Evolutionary conservation across 1,140 invertebrate genomes (phyloP).

Genomic region (Leptoteleia sp.): DNA sequence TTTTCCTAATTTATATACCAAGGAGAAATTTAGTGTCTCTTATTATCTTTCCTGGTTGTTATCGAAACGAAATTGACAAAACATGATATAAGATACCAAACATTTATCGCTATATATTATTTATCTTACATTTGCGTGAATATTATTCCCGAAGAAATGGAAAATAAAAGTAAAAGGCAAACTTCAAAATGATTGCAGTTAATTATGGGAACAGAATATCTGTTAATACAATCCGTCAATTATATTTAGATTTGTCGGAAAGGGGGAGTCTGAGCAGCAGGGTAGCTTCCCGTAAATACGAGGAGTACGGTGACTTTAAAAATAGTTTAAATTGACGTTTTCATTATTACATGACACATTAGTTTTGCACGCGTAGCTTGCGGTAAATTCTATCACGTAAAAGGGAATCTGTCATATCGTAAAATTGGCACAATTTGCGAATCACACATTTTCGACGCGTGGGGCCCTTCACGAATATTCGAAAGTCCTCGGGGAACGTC

Average conservation of each 20-base stretch:
- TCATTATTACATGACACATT: constrained; percentile 64
- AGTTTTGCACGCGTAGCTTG: constrained; percentile 63
- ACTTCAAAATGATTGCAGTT: too few relatives aligned
- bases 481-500: constrained; percentile 66
- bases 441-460: constrained; percentile 68
- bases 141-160: too few relatives aligned
- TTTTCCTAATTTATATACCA: too few relatives aligned
- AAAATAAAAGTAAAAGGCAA: too few relatives aligned
- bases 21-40: too few relatives aligned
- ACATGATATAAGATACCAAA: too few relatives aligned
- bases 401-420: constrained; percentile 57
- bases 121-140: too few relatives aligned
- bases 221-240: constrained; percentile 38
- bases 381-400: constrained; percentile 60
- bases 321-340: constrained; percentile 65
- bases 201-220: too few relatives aligned
- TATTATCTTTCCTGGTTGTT: too few relatives aligned
- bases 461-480: constrained; percentile 65
- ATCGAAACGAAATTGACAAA: too few relatives aligned
- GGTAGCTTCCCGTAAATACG: constrained; percentile 50
- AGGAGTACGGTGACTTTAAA: constrained; percentile 54
- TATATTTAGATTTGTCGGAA: constrained; percentile 38
- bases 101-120: too few relatives aligned
- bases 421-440: constrained; percentile 72
- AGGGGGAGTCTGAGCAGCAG: constrained; percentile 19